Evolutionary conservation across 2,797 vertebrate genomes (phyloP), one percentile per base, ranked within the genome.

Genomic region (Cottoperca gobio): DNA sequence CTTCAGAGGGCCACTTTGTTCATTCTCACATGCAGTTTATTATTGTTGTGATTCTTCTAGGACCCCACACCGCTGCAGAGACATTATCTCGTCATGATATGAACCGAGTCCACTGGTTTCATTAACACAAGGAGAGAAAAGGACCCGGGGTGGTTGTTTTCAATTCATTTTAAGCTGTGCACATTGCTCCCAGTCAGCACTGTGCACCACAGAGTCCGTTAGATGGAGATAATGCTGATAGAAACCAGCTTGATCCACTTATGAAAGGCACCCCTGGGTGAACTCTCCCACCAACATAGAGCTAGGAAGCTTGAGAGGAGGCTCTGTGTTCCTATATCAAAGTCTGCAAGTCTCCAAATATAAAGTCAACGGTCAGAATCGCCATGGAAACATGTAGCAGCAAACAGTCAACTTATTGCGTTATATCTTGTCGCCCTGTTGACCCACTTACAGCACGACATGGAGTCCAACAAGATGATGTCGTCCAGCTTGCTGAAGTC

Each of bases 401-500:
- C 70, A 76, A 53, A 64, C 39, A 68, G 52, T 78, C 49, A 33
- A 28, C 40, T 54, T 39, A 49, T 58, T 64, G 33, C n/a, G 4
- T 73, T 57, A 24, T 70, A 74, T 84, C 70, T 10, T 59, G 21
- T 77, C 49, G 42, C 69, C 53, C 26, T 78, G 13, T 84, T 54
- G 58, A 88, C 64, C 62, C 65, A 86, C 93, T 91, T 89, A 88
- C 95, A 99, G 97, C 97, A 97, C 81, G 97, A 99, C 89, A 92
- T 95, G 94, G 98, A 99, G 91, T 96, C 95, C 95, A 98, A 96
- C 95, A 99, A 98, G 96, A 95, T 96, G 92, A 95, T 96, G 91
- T 94, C 97, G 90, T 95, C 97, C 94, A 95, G 94, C 93, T 94
- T 96, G 90, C 94, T 96, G 92, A 99, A 99, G 96, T 96, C 97